phyloP scores from a whole-genome alignment of 2,888 invertebrate species.

The Sycophila texana region DNA sequence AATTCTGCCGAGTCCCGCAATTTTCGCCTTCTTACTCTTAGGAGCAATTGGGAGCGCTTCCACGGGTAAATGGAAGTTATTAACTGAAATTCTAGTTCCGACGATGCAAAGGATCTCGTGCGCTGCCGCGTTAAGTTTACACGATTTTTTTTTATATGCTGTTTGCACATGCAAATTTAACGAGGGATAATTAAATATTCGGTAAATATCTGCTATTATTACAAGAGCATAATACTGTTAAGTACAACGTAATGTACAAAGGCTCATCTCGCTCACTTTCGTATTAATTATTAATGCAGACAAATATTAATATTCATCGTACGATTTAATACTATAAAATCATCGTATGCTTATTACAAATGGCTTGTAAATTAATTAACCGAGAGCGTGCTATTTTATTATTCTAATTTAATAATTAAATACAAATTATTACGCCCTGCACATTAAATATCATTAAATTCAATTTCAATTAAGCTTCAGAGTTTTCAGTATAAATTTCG shows the following conservation, averaged over 20 bases:
- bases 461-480: neutral
- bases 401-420: slow-evolving; percentile 8
- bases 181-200: slow-evolving; percentile 8
- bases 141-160: slow-evolving; percentile 15
- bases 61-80: too few species aligned
- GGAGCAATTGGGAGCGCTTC: too few species aligned
- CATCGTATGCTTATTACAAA: slow-evolving; percentile 18
- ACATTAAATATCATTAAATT: neutral
- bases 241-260: neutral
- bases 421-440: neutral
- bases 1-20: too few species aligned
- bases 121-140: neutral
- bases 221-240: slow-evolving; percentile 3
- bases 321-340: slow-evolving; percentile 5
- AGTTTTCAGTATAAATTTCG: neutral
- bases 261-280: slow-evolving; percentile 18
- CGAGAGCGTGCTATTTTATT: neutral
- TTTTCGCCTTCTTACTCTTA: too few species aligned
- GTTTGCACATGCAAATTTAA: slow-evolving; percentile 16
- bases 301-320: slow-evolving; percentile 14
- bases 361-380: neutral
- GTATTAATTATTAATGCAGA: slow-evolving; percentile 6
- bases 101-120: slow-evolving; percentile 6
- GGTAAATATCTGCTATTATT: slow-evolving; percentile 2
- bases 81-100: neutral